Conservation (phyloP, 2,888 invertebrate species). For the Xestia c-nigrum region DNA sequence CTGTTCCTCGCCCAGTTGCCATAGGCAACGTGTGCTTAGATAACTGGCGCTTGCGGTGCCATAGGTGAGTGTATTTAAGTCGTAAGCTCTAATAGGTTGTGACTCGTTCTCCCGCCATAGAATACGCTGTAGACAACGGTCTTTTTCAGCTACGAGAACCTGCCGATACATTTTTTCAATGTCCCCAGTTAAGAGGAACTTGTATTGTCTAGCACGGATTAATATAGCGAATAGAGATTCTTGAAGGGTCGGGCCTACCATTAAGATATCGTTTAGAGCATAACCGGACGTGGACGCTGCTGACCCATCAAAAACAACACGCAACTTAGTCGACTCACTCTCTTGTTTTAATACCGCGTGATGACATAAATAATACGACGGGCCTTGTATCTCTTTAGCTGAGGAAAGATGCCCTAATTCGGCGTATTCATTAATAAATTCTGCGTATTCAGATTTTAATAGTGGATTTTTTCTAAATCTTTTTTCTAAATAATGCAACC, state of each 20-base stretch:
- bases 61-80: too few relatives aligned
- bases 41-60: too few relatives aligned
- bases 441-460: not conserved
- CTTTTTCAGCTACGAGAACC: too few relatives aligned
- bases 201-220: conserved; percentile 38
- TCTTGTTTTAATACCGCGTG: too few relatives aligned
- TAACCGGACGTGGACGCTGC: conserved; percentile 58
- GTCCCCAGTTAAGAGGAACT: conserved; percentile 25
- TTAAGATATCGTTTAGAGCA: conserved; percentile 16
- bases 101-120: too few relatives aligned
- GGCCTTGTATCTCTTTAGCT: not conserved
- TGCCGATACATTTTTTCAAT: too few relatives aligned
- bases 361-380: not conserved
- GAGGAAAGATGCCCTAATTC: not conserved
- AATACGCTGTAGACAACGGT: too few relatives aligned
- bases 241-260: conserved; percentile 25
- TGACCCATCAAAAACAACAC: conserved; percentile 43
- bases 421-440: not conserved
- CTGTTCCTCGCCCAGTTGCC: too few relatives aligned
- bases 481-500: conserved; percentile 37
- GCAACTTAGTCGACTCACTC: conserved; percentile 55
- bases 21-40: too few relatives aligned
- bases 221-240: conserved; percentile 34
- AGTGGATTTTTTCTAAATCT: conserved; percentile 42
- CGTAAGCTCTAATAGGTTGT: too few relatives aligned